Base-by-base conservation (phyloP, 2,797 vertebrate species). In the Aldrovandia affinis region DNA sequence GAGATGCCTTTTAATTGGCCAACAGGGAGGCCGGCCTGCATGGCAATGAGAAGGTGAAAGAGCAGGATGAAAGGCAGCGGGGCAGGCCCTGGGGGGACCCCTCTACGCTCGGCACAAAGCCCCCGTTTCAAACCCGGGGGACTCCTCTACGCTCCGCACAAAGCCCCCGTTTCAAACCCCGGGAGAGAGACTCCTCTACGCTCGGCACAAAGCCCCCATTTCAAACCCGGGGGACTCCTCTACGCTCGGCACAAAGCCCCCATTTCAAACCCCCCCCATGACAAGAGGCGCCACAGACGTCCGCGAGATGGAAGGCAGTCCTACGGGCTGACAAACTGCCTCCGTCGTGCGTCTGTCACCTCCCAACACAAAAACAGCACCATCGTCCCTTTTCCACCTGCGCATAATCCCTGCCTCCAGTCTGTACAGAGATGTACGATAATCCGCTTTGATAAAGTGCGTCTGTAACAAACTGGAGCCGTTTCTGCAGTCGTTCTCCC, bases 11-110 rank as follows among this genome's bases (percentile, higher is more conserved):
- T 91, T 92, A 94, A 94, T 94, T 94, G 90, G 94, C 89, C 93
- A 90, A 90, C 39, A 47, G 94, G 89, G 92, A 92, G 86, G 18
- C 2, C 81, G 96, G 99, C 98, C 97, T 99, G 98, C 98, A 99
- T 99, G 92, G 99, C 95, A 93, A 99, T 99, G 90, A 99, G 97
- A 90, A 99, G 98, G 96, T 99, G 98, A 95, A 99, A 99, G 88
- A 99, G 98, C 92, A 99, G 94, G 93, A 99, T 98, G 94, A 99
- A 99, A 89, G 98, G 99, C 91, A 97, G 97, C 85, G 99, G 95
- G 91, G 99, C 99, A 39, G 98, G 98, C 93, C 98, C 95, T 85
- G 98, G 99, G 94, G 99, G 7, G 7, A 52, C 7, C 50, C 97
- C 91, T 99, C 98, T 81, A 98, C 97, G 85, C 97, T 99, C 90